phyloP scores from a whole-genome alignment of 2,797 vertebrate species.

The Eulemur mongoz region DNA sequence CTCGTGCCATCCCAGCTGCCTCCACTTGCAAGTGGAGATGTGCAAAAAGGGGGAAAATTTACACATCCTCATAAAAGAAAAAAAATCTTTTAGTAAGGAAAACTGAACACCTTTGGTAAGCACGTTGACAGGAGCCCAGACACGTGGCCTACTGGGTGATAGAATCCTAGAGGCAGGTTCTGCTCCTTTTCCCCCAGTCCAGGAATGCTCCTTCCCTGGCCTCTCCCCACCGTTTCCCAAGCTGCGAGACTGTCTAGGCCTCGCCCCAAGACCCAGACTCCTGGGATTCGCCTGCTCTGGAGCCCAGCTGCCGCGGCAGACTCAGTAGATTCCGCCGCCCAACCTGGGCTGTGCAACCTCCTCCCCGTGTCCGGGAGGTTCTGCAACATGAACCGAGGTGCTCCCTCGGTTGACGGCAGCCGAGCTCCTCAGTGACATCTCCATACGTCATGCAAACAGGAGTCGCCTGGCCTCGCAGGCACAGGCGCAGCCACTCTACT shows the following conservation, averaged over 20 bases:
- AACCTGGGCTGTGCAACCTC: no score
- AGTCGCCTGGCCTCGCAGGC: not conserved
- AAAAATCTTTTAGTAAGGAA: not conserved
- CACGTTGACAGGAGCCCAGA: not conserved
- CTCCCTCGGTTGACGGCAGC: not conserved
- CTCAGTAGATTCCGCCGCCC: not conserved
- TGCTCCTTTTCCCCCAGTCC: no score
- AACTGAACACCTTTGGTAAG: not conserved
- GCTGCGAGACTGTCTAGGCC: not conserved
- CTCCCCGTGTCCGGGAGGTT: no score
- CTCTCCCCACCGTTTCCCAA: not conserved
- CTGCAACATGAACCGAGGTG: not conserved
- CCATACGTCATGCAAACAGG: not conserved
- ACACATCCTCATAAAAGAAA: not conserved
- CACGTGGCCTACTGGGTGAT: not conserved
- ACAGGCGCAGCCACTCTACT: not conserved
- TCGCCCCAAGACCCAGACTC: not conserved
- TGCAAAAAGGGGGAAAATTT: fast-evolving
- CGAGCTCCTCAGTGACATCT: not conserved
- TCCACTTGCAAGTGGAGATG: not conserved
- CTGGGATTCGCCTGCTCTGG: not conserved
- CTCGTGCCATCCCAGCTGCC: fast-evolving
- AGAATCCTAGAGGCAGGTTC: not conserved
- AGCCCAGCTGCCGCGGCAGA: fast-evolving
- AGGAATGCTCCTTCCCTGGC: not conserved